These are phyloP conservation scores for Lasius fuliginosus DNA, from an alignment of 2,888 invertebrate genomes.

Conservation along the genomic window DNA sequence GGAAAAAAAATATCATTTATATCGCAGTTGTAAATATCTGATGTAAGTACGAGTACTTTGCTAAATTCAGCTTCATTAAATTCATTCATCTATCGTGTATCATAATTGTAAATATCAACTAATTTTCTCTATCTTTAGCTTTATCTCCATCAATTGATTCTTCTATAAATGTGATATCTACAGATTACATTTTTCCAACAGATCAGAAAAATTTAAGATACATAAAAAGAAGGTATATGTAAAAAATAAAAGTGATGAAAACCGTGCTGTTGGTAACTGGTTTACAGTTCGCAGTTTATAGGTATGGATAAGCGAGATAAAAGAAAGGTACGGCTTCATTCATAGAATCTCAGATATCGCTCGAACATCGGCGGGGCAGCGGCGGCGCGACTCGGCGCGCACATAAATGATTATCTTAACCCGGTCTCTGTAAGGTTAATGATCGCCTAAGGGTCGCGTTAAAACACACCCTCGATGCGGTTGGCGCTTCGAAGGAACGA, in stretches of 20 bases:
- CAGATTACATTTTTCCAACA: neutral
- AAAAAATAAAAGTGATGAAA: slow-evolving; percentile 12
- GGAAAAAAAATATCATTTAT: neutral
- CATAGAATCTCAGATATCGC: slow-evolving; percentile 43
- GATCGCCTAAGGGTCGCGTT: slow-evolving; percentile 75
- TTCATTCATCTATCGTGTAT: neutral
- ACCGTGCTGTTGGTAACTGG: slow-evolving; percentile 16
- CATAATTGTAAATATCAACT: neutral
- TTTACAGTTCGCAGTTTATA: slow-evolving; percentile 7
- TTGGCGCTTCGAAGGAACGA: slow-evolving; percentile 65
- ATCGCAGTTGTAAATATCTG: neutral
- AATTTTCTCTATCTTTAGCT: neutral
- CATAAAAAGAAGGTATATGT: neutral
- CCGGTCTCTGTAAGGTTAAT: slow-evolving; percentile 62
- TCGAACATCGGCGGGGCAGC: neutral
- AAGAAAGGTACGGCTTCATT: slow-evolving; percentile 39
- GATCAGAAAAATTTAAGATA: neutral
- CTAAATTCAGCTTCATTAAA: neutral
- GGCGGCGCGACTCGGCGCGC: slow-evolving; percentile 26
- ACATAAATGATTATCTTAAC: slow-evolving; percentile 46
- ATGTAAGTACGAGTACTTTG: neutral
- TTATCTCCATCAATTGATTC: neutral
- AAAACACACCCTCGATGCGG: slow-evolving; percentile 72
- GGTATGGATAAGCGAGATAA: slow-evolving; percentile 33
- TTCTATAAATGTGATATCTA: neutral